phyloP scores from a whole-genome alignment of 2,113 vertebrate genomes.

The Lipotes vexillifer region DNA sequence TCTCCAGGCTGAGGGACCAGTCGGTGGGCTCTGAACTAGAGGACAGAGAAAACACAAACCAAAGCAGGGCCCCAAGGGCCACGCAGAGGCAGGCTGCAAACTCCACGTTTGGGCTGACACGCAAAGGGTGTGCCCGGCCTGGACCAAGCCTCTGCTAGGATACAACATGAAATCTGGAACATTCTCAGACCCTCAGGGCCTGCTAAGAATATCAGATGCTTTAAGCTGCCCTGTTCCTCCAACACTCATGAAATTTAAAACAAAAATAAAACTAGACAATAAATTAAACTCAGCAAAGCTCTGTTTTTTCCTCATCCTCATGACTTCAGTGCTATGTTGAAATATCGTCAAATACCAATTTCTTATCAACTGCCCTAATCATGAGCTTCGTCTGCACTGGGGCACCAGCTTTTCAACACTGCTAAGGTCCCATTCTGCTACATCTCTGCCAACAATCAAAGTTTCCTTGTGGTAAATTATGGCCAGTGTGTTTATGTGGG shows the following conservation, averaged over 20 bases:
- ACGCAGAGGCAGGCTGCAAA: neutral
- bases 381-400: neutral
- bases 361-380: neutral
- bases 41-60: too few species aligned
- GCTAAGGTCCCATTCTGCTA: neutral
- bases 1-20: neutral
- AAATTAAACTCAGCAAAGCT: neutral
- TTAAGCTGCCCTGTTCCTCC: neutral
- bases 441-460: neutral
- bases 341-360: neutral
- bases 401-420: neutral
- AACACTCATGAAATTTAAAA: neutral
- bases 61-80: neutral
- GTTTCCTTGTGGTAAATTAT: constrained; percentile 20
- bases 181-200: neutral
- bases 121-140: neutral
- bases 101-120: fast-evolving
- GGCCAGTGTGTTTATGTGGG: neutral
- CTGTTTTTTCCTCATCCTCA: neutral
- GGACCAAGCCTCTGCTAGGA: neutral
- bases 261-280: neutral
- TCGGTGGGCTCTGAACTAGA: neutral
- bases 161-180: neutral
- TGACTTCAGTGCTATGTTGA: neutral
- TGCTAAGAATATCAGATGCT: neutral